Base-by-base conservation (phyloP, 2,113 vertebrate species). In the Piaya cayana region DNA sequence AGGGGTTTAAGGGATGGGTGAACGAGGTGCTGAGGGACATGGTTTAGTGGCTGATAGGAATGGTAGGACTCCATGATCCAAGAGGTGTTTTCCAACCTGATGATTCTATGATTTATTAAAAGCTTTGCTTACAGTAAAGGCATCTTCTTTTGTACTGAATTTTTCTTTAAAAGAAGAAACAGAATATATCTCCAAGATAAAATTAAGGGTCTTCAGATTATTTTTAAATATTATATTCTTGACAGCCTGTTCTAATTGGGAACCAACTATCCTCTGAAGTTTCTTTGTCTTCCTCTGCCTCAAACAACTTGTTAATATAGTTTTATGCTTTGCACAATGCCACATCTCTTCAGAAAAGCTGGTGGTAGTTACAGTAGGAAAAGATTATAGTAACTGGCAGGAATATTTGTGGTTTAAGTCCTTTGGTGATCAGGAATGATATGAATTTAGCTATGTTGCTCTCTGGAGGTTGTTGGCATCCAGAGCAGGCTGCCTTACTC, bases 121-220 rank as follows among this genome's bases (percentile, higher is more conserved):
- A 85, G 13, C 23, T 85, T 82, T 76, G 11, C 70, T 65, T 92
- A 15, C 8, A 45, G 43, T 75, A 56, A 79, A 69, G 45, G 26
- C 74, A 34, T 82, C 83, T 90, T 77, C 37, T n/a, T 92, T 62
- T 92, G 22, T 83, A 56, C 29, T 55, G 12, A 77, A 36, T 70
- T 93, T 74, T 90, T 86, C 8, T 78, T 92, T 59, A 69, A 74
- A 93, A 74, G 42, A 90, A 67, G 85, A 86, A 87, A 53, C 19
- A 65, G n/a, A 77, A 9, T 76, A 55, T 78, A 45, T 76, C 52
- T 91, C 95, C 34, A 82, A 47, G 10, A 21, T 63, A 74, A 52
- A 74, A 68, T 71, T 67, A 65, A 85, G 25, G 10, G 23, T 74
- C 32, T 77, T 74, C 52, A 63, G 16, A 30, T 86, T 67, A 34